These are phyloP conservation scores for Ladona fulva DNA, from an alignment of 1,140 invertebrate species.

Conservation along the genomic window DNA sequence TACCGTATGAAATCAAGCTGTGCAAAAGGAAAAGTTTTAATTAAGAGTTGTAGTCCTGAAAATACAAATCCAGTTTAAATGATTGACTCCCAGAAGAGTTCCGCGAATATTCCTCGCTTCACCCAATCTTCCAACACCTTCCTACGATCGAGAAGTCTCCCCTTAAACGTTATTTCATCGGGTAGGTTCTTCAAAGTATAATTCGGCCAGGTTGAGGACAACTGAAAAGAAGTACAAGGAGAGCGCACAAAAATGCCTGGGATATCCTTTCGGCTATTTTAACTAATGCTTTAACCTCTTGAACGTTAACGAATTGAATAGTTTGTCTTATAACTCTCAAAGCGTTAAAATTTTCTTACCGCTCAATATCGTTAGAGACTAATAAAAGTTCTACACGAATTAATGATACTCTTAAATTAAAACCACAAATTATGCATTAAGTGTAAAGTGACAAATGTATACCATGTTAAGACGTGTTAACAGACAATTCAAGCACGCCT, in stretches of 20 bases:
- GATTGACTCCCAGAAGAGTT: not conserved
- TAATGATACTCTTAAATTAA: too few species aligned
- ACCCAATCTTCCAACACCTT: not conserved
- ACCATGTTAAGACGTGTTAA: too few species aligned
- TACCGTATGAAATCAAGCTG: not conserved
- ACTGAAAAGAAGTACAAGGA: not conserved
- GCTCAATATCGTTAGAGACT: too few species aligned
- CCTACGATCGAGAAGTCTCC: not conserved
- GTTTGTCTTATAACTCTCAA: too few species aligned
- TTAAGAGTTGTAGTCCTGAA: not conserved
- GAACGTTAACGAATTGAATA: too few species aligned
- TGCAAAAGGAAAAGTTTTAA: not conserved
- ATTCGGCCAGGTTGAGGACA: not conserved
- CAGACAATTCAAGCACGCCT: too few species aligned
- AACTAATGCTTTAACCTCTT: too few species aligned
- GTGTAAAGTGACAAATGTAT: too few species aligned
- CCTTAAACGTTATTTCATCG: not conserved
- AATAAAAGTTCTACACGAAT: too few species aligned
- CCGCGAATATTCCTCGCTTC: not conserved
- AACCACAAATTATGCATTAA: too few species aligned
- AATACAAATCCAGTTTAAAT: not conserved
- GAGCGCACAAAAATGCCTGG: not conserved
- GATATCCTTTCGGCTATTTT: too few species aligned
- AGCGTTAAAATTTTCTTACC: too few species aligned
- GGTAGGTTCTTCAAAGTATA: not conserved